Percentiles rank a stretch among this genome's conserved stretches.
Evolutionary conservation across 2,888 invertebrate species (phyloP).

Genomic region (Chaetogeoica ovagalla): DNA sequence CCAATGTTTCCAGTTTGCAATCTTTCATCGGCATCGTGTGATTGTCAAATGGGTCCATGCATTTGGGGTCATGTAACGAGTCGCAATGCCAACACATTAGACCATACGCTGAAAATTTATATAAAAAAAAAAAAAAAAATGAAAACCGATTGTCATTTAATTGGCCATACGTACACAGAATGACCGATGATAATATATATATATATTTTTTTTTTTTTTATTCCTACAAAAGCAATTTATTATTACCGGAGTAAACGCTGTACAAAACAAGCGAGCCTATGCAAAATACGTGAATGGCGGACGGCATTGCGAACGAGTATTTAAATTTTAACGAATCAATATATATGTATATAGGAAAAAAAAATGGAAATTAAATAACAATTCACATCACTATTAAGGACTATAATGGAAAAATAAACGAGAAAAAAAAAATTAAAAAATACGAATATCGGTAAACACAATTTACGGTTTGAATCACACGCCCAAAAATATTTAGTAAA

Average conservation of each 20-base stretch:
- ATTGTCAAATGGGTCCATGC: slow-evolving; percentile 90
- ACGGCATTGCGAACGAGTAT: slow-evolving; percentile 4
- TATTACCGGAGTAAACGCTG: slow-evolving; percentile 37
- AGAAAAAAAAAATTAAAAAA: no score
- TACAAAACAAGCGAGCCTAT: slow-evolving; percentile 16
- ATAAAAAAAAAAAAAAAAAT: no score
- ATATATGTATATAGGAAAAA: no score
- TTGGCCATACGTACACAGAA: slow-evolving; percentile 19
- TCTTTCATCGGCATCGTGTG: slow-evolving; percentile 83
- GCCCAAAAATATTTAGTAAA: slow-evolving; percentile 45
- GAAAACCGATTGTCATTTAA: neutral
- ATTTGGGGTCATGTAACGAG: slow-evolving; percentile 85
- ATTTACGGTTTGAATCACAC: slow-evolving; percentile 27
- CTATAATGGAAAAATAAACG: no score
- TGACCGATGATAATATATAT: neutral
- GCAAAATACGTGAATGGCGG: slow-evolving; percentile 1
- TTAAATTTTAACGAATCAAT: neutral
- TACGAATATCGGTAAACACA: neutral
- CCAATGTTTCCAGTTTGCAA: slow-evolving; percentile 67
- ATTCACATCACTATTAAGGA: neutral
- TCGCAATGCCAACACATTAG: slow-evolving; percentile 89
- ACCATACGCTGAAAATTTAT: slow-evolving; percentile 58
- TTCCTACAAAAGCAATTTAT: neutral
- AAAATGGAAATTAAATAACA: neutral
- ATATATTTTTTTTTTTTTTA: slow-evolving; percentile 15